phyloP scores from a whole-genome alignment of 2,113 vertebrate species.

The Pseudonaja textilis region DNA sequence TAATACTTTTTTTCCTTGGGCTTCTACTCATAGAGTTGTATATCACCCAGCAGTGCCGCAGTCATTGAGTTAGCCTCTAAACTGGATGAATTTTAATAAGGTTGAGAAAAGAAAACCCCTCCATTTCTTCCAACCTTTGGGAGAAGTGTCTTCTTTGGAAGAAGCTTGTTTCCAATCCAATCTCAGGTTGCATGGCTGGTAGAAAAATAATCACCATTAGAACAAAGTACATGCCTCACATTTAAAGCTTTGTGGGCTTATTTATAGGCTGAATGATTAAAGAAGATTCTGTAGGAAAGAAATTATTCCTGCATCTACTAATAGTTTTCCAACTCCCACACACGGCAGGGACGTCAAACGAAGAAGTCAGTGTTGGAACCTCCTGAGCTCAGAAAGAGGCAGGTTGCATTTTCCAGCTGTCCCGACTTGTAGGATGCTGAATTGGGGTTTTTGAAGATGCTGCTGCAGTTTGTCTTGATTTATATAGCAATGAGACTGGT shows the following conservation, averaged over 20 bases:
- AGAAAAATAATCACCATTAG: slow-evolving; percentile 23
- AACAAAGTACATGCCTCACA: slow-evolving; percentile 47
- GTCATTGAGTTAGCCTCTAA: not conserved
- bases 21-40: not conserved
- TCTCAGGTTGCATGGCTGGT: slow-evolving; percentile 31
- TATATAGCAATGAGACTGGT: not conserved
- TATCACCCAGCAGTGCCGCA: not conserved
- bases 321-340: slow-evolving; percentile 56
- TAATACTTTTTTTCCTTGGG: not conserved
- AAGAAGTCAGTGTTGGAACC: slow-evolving; percentile 35
- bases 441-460: not conserved
- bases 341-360: slow-evolving; percentile 40
- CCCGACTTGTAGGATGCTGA: not conserved
- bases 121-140: not conserved
- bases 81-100: not conserved
- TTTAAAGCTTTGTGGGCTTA: slow-evolving; percentile 57
- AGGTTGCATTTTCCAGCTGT: slow-evolving; percentile 38
- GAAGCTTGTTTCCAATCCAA: not conserved
- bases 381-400: slow-evolving; percentile 51
- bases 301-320: slow-evolving; percentile 45
- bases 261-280: slow-evolving; percentile 72
- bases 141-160: not conserved
- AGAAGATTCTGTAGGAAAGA: slow-evolving; percentile 54
- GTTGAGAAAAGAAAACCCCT: not conserved
- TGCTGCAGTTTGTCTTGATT: not conserved